Percentiles rank a stretch among this genome's conserved stretches.
Conservation (phyloP, 1,140 invertebrate species). For the Eriosoma lanigerum region DNA sequence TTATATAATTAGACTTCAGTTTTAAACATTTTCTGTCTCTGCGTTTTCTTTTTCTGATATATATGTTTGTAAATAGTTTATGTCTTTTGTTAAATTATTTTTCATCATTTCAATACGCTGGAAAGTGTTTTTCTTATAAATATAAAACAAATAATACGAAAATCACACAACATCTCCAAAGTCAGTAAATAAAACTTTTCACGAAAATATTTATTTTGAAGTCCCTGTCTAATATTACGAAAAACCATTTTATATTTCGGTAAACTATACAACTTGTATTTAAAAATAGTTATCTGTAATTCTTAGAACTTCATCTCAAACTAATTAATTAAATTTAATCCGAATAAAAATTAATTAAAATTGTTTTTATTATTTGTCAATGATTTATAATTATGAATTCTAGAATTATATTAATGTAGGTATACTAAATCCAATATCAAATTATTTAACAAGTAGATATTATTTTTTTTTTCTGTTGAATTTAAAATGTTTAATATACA, state of each 20-base stretch:
- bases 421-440: no score
- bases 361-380: no score
- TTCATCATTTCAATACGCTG: neutral
- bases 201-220: neutral
- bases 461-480: no score
- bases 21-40: neutral
- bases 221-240: neutral
- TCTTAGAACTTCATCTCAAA: no score
- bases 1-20: neutral
- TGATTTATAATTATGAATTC: no score
- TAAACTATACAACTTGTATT: no score
- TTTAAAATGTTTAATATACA: no score
- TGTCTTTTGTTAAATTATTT: neutral
- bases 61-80: neutral
- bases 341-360: no score
- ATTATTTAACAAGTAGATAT: no score
- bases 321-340: no score
- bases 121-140: neutral
- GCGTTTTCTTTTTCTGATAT: neutral
- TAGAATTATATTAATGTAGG: no score
- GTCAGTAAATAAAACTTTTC: neutral
- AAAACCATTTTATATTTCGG: neutral
- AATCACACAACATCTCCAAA: neutral
- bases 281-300: no score
- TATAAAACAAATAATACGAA: neutral